Percentiles rank a stretch among this genome's conserved stretches.
Evolutionary conservation across 2,113 vertebrate genomes (phyloP).

Genomic region (Saguinus midas): DNA sequence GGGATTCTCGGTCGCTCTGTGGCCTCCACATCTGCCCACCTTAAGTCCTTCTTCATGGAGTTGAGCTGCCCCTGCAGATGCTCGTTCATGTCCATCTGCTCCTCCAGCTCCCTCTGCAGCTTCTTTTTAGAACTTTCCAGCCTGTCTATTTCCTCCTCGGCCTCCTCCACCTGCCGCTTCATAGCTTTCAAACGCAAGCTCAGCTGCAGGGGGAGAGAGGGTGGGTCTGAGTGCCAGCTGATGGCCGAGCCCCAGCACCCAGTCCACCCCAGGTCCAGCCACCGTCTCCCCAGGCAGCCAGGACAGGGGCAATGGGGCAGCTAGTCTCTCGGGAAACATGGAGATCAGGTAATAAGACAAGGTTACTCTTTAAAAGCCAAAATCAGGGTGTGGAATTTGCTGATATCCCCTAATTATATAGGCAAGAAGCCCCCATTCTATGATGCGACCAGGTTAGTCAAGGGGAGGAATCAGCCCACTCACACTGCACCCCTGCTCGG

Average conservation of each 20-base stretch:
- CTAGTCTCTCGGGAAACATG: background rate
- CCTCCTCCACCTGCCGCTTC: conserved; percentile 97
- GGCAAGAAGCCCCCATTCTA: background rate
- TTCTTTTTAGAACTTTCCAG: conserved; percentile 93
- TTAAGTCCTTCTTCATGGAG: conserved; percentile 88
- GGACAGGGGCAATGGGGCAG: accelerated
- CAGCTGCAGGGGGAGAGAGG: conserved; percentile 82
- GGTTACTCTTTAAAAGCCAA: background rate
- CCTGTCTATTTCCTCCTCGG: conserved; percentile 97
- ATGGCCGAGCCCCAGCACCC: no score
- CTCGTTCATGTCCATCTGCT: conserved; percentile 94
- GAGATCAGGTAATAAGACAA: background rate
- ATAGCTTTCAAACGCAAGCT: conserved; percentile 96
- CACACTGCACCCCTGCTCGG: accelerated
- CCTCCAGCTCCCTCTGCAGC: conserved; percentile 96
- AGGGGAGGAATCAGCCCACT: background rate
- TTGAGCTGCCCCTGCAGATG: conserved; percentile 94
- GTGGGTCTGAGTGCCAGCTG: background rate
- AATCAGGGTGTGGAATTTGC: background rate
- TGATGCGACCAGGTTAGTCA: accelerated
- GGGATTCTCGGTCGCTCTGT: accelerated
- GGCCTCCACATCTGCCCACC: conserved; percentile 79
- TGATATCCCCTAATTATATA: background rate
- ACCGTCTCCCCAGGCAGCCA: background rate
- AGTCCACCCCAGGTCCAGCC: background rate